Percentiles rank a stretch among this genome's conserved stretches.
phyloP scores from a whole-genome alignment of 1,140 invertebrate genomes.

The Drosophila mauritiana region DNA sequence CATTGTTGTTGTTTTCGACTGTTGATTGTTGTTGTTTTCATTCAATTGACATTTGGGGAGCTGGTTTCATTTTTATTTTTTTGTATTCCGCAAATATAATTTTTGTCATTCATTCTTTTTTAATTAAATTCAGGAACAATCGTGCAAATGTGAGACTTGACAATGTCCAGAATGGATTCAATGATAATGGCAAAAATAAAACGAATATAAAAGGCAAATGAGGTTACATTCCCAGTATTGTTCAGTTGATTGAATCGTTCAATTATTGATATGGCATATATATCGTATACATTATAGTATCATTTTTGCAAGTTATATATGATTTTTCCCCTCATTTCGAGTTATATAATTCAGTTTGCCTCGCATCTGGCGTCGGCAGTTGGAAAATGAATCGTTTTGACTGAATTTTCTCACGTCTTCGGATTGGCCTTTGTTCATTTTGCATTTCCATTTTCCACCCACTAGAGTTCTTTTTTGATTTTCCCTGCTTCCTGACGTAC shows the following conservation, averaged over 20 bases:
- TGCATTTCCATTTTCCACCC: constrained; percentile 54
- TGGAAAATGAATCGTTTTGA: constrained; percentile 16
- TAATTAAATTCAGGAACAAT: constrained; percentile 79
- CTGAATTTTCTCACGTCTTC: constrained; percentile 55
- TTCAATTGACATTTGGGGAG: constrained; percentile 76
- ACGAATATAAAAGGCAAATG: constrained; percentile 47
- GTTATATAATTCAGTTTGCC: constrained; percentile 15
- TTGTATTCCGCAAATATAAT: constrained; percentile 36
- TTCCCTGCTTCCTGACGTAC: constrained; percentile 40
- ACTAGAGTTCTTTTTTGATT: constrained; percentile 47
- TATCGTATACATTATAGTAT: constrained; percentile 12
- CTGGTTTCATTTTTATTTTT: constrained; percentile 37
- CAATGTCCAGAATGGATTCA: constrained; percentile 58
- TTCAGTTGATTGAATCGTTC: constrained; percentile 62
- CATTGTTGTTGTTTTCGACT: constrained; percentile 62
- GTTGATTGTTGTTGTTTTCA: constrained; percentile 58
- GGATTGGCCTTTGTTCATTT: constrained; percentile 28
- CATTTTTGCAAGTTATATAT: constrained; percentile 29
- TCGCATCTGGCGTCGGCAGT: constrained; percentile 35
- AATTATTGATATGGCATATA: constrained; percentile 48
- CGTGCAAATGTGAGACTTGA: constrained; percentile 62
- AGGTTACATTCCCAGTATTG: constrained; percentile 51
- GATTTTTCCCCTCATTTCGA: constrained; percentile 5
- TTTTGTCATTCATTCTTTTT: constrained; percentile 62
- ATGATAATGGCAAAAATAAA: constrained; percentile 60